These are phyloP conservation scores for Stegastes partitus DNA, from an alignment of 2,113 vertebrate genomes.

Conservation along the genomic window DNA sequence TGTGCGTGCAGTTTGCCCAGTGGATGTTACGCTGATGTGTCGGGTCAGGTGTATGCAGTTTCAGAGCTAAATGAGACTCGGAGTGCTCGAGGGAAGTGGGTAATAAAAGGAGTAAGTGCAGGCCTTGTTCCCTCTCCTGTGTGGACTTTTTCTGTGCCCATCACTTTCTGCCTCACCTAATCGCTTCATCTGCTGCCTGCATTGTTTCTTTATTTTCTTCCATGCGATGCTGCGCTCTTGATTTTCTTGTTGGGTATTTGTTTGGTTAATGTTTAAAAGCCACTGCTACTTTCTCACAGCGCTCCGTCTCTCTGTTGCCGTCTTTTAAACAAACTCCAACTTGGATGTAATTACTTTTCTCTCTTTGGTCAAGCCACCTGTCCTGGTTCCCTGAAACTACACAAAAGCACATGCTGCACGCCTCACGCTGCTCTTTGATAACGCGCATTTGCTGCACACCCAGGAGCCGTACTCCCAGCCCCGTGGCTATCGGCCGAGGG, in stretches of 20 bases:
- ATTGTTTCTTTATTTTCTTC: constrained; percentile 1
- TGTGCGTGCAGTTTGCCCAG: constrained; percentile 35
- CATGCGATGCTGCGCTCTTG: background rate
- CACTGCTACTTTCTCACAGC: background rate
- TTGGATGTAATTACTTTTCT: background rate
- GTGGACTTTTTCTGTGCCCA: constrained; percentile 20
- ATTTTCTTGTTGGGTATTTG: background rate
- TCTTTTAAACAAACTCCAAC: constrained; percentile 8
- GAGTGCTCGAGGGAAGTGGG: constrained; percentile 39
- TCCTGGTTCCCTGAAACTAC: constrained; percentile 45
- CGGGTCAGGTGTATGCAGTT: constrained; percentile 71
- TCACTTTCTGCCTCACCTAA: constrained; percentile 14
- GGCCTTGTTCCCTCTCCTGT: constrained; percentile 35
- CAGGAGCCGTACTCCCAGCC: constrained; percentile 9
- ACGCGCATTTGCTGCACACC: constrained; percentile 5
- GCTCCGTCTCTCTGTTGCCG: background rate
- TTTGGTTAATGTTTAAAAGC: background rate
- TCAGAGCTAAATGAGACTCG: constrained; percentile 58
- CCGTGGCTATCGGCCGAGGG: constrained; percentile 2
- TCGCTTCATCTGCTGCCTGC: constrained; percentile 1
- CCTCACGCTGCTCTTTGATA: constrained; percentile 58
- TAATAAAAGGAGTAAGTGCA: constrained; percentile 53
- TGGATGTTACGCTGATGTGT: constrained; percentile 46
- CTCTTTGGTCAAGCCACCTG: constrained; percentile 46
- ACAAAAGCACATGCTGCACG: constrained; percentile 26